Conservation (phyloP, 2,888 invertebrate species). For the Hypolimnas misippus region DNA sequence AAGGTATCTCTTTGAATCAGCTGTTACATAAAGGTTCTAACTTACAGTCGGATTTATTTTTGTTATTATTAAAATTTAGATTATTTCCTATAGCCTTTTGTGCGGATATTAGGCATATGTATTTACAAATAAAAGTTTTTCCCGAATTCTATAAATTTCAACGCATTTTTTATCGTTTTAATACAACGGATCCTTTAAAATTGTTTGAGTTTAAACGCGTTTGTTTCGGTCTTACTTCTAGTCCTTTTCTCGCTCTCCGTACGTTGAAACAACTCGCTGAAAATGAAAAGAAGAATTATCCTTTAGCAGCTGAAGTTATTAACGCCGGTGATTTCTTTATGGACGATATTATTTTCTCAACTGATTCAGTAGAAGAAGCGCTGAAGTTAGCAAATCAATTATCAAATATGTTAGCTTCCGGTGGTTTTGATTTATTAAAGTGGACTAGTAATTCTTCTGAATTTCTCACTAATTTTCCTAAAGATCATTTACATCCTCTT, state of each 20-base stretch:
- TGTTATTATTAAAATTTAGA: no score
- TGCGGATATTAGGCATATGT: slow-evolving; percentile 1
- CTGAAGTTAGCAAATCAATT: no score
- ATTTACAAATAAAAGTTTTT: slow-evolving; percentile 8
- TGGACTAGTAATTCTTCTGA: no score
- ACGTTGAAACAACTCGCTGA: slow-evolving; percentile 1
- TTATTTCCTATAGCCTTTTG: background rate
- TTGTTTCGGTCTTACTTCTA: background rate
- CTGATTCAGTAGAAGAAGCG: no score
- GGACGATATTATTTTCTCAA: no score
- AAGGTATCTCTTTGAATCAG: no score
- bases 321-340: background rate
- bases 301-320: slow-evolving; percentile 1
- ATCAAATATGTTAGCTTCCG: no score
- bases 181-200: background rate
- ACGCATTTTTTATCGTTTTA: background rate
- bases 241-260: background rate
- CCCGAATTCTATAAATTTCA: background rate
- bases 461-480: background rate
- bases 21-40: no score
- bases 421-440: no score
- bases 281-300: background rate
- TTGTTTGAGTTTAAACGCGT: background rate
- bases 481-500: slow-evolving; percentile 1
- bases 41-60: no score